Evolutionary conservation across 2,888 invertebrate genomes (phyloP).

Genomic region (Melieria crassipennis): DNA sequence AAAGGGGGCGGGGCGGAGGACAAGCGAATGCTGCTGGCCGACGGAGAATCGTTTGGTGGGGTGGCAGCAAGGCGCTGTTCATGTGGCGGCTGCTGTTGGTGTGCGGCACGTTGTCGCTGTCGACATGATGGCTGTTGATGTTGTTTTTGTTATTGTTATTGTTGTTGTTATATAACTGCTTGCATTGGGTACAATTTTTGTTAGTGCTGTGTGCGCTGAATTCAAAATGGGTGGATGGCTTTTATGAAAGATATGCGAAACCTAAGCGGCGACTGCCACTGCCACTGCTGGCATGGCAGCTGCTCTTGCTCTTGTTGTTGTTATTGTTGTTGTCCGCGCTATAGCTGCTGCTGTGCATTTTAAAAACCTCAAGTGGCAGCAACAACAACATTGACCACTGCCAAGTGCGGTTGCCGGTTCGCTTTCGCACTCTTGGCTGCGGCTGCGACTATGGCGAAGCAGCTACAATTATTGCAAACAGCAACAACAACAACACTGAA

Average conservation of each 20-base stretch:
- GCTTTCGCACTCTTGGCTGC: slow-evolving; percentile 14
- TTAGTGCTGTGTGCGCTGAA: slow-evolving; percentile 23
- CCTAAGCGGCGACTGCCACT: slow-evolving; percentile 49
- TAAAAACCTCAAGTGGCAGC: slow-evolving; percentile 49
- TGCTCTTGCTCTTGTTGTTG: slow-evolving; percentile 19
- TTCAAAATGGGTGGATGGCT: slow-evolving; percentile 36
- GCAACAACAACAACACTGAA: no score
- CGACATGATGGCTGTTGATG: not conserved
- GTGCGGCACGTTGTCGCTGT: no score
- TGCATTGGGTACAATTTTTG: slow-evolving; percentile 21
- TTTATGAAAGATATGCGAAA: slow-evolving; percentile 40
- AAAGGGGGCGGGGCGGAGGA: not conserved
- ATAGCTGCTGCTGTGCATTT: slow-evolving; percentile 44
- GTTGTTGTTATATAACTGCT: slow-evolving; percentile 14
- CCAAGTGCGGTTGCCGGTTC: slow-evolving; percentile 20
- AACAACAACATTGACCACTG: slow-evolving; percentile 38
- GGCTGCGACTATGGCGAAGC: slow-evolving; percentile 28
- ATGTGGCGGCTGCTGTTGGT: no score
- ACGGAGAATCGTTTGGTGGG: not conserved
- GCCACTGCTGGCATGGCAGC: slow-evolving; percentile 40
- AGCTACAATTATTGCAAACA: slow-evolving; percentile 44
- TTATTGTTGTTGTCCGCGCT: slow-evolving; percentile 10
- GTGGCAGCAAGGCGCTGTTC: not conserved
- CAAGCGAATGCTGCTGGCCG: not conserved
- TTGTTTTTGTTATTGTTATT: slow-evolving; percentile 18